These are phyloP conservation scores for Drosophila leonis DNA, from an alignment of 2,888 invertebrate species.

Conservation along the genomic window DNA sequence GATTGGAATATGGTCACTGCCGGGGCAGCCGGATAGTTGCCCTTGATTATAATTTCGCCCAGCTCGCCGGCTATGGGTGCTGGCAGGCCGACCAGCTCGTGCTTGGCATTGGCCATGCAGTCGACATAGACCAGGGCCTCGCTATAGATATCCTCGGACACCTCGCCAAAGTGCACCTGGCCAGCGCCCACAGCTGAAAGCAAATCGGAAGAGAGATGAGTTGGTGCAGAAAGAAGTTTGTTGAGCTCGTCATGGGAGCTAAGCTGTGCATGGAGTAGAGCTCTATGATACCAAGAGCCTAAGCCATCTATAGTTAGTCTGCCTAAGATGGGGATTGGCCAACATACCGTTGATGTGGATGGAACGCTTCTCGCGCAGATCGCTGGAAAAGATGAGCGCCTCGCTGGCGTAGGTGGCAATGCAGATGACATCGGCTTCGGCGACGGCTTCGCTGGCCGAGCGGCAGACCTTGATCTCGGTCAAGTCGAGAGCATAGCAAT, in stretches of 20 bases:
- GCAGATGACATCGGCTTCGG: conserved; percentile 88
- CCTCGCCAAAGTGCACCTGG: conserved; percentile 86
- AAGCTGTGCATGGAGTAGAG: too few species aligned
- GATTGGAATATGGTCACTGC: conserved; percentile 88
- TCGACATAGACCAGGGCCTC: conserved; percentile 87
- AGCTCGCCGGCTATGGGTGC: conserved; percentile 87
- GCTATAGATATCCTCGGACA: conserved; percentile 86
- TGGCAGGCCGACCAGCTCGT: conserved; percentile 86
- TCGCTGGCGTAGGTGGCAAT: conserved; percentile 87
- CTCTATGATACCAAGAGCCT: too few species aligned
- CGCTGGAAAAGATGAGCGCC: conserved; percentile 86
- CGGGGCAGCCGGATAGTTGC: conserved; percentile 64
- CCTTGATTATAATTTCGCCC: conserved; percentile 86
- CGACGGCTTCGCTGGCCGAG: conserved; percentile 86
- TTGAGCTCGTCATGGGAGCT: too few species aligned
- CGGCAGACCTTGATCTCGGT: conserved; percentile 33
- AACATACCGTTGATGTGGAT: conserved; percentile 87
- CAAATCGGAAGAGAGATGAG: too few species aligned
- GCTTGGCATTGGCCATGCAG: conserved; percentile 86
- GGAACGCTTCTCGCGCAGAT: conserved; percentile 86
- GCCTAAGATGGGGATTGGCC: too few species aligned
- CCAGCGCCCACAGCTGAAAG: conserved; percentile 88
- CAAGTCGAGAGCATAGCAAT: neutral
- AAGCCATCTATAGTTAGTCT: too few species aligned
- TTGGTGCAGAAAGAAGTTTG: too few species aligned